Base-by-base conservation (phyloP, 2,113 vertebrate species). In the Meles meles region DNA sequence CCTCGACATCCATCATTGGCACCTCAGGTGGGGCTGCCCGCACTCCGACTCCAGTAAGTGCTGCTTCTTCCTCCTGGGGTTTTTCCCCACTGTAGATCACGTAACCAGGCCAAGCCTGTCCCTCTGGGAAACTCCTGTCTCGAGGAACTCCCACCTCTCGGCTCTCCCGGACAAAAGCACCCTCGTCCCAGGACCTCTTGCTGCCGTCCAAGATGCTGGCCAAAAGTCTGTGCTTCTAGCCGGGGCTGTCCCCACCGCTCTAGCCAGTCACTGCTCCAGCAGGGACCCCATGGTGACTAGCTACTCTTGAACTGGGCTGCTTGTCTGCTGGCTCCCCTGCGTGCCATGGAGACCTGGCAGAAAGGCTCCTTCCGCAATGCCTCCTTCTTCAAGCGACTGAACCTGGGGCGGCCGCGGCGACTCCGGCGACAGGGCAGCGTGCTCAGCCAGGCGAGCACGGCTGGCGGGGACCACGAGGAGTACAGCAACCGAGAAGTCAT, bases 341-440 rank as follows among this genome's bases (percentile, higher is more conserved):
- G 31, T 21, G 71, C 92, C 90, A 99, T 99, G 99, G 99, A 99
- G 95, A 98, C 98, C 12, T 99, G 99, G 99, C 79, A 97, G 92
- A 99, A 98, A 97, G 98, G 98, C 1, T 99, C 99, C 96, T 96
- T 99, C 80, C 98, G 98, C 59, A 99, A 98, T 23, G 97, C 98
- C 23, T 98, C 98, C 13, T 98, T 99, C 98, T 98, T 99, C 97
- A 98, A 98, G 71, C 97, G 98, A 4, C 98, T 99, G 95, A 98
- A 93, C 88, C 93, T 98, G 76, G 72, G 97, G 57, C 92, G 98
- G 92, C 97, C 97, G 0, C n/a, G 82, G 61, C 61, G 77, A 34
- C 98, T 97, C 52, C 77, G 27, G 74, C 88, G 97, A 12, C 97
- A 98, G 72, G 97, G 97, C 55, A 98, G 98, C 1, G 88, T 95